phyloP scores from a whole-genome alignment of 2,888 invertebrate genomes.

The Creontiades dilutus region DNA sequence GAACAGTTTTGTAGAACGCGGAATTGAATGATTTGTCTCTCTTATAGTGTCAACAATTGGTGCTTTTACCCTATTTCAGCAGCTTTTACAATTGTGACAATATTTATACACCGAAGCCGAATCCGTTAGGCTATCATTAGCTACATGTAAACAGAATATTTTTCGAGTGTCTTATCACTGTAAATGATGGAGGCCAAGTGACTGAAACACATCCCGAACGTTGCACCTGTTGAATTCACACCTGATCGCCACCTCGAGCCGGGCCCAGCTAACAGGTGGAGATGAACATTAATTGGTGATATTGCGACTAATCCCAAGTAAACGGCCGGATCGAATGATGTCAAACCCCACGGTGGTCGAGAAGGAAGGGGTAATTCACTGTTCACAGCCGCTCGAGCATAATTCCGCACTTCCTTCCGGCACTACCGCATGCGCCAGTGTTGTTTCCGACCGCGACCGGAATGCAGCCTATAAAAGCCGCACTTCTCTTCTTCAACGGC shows the following conservation, averaged over 20 bases:
- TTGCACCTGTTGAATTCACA: background rate
- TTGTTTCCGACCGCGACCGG: conserved; percentile 49
- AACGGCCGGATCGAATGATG: conserved; percentile 2
- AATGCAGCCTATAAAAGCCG: conserved; percentile 67
- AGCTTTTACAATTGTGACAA: no score
- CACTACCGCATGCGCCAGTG: conserved; percentile 41
- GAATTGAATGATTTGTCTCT: no score
- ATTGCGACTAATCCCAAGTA: background rate
- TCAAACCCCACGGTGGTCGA: background rate
- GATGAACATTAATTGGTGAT: background rate
- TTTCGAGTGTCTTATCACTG: no score
- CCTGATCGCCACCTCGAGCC: background rate
- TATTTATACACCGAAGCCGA: no score
- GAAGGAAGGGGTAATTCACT: conserved; percentile 45
- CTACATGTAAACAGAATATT: no score
- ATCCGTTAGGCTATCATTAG: no score
- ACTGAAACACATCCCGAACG: no score
- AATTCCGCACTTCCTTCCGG: conserved; percentile 68
- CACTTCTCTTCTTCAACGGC: conserved; percentile 65
- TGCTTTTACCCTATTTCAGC: no score
- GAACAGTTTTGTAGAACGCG: no score
- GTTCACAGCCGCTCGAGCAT: conserved; percentile 62
- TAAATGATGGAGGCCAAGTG: no score
- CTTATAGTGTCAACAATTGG: no score
- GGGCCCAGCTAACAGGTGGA: background rate